These are phyloP conservation scores for Petrophora chlorosata DNA, from an alignment of 2,888 invertebrate genomes.

Conservation along the genomic window DNA sequence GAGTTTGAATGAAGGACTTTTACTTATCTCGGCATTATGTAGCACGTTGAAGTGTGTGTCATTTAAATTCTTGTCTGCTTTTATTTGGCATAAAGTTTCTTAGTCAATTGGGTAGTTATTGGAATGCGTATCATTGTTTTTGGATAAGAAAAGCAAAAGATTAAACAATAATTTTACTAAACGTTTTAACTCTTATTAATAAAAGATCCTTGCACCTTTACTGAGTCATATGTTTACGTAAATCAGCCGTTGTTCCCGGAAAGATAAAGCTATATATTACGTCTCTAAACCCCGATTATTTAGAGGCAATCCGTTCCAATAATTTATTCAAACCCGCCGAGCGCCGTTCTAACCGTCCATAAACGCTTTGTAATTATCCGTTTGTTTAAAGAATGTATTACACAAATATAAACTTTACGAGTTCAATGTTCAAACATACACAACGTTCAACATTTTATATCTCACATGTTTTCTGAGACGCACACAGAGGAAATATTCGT, in stretches of 20 bases:
- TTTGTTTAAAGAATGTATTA: conserved; percentile 78
- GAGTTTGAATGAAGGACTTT: conserved; percentile 20
- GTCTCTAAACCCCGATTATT: conserved; percentile 54
- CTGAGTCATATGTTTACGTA: conserved; percentile 32
- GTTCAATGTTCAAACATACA: conserved; percentile 63
- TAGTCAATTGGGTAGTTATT: no score
- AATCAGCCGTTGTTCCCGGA: conserved; percentile 33
- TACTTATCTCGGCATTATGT: conserved; percentile 9
- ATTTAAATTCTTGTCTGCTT: no score
- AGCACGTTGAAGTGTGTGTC: neutral
- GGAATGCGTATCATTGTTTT: no score
- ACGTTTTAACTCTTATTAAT: neutral
- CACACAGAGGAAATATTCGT: conserved; percentile 56
- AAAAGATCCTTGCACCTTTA: conserved; percentile 7
- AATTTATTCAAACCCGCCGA: conserved; percentile 61
- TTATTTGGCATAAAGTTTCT: no score
- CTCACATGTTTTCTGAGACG: conserved; percentile 73
- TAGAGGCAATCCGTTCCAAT: conserved; percentile 54
- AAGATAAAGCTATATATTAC: conserved; percentile 36
- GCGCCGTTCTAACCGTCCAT: conserved; percentile 60
- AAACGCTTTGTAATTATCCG: conserved; percentile 73
- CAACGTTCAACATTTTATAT: conserved; percentile 74
- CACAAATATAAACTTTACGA: conserved; percentile 82
- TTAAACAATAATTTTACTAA: no score
- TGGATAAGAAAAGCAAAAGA: no score